A percentile compares a stretch with the other conserved stretches of the same genome.
These are phyloP conservation scores for Lamprologus speciosus DNA, from an alignment of 2,113 vertebrate genomes.

Conservation along the genomic window DNA sequence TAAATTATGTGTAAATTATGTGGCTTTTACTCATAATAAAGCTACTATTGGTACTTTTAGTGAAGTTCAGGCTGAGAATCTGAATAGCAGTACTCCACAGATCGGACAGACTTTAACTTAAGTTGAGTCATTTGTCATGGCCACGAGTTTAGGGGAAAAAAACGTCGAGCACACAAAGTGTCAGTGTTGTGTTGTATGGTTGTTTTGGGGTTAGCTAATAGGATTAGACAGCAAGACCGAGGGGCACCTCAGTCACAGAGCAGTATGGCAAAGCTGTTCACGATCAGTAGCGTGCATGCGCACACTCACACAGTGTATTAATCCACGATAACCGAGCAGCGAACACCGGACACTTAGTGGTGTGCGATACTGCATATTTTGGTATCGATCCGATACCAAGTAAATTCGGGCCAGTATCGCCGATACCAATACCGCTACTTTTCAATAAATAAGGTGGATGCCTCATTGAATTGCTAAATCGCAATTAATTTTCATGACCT, in stretches of 20 bases:
- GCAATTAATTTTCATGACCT: too few relatives aligned
- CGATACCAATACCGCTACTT: too few relatives aligned
- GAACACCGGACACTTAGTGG: background rate
- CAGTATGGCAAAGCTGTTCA: slow-evolving; percentile 13
- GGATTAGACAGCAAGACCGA: slow-evolving; percentile 7
- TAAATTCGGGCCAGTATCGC: background rate
- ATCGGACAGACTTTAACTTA: background rate
- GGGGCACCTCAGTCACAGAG: background rate
- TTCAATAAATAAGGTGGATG: too few relatives aligned
- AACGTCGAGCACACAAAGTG: background rate
- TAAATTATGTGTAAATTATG: background rate
- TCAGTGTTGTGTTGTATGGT: background rate
- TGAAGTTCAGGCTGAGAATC: background rate
- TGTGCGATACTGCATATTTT: background rate
- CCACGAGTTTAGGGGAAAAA: background rate
- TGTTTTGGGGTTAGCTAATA: background rate
- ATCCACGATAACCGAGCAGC: background rate
- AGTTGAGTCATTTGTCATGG: background rate
- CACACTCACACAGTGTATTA: background rate
- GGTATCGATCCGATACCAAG: background rate
- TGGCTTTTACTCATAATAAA: background rate
- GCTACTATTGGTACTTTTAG: background rate
- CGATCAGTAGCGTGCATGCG: background rate
- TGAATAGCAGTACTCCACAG: too few relatives aligned
- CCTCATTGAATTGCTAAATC: too few relatives aligned